These are phyloP conservation scores for Zaprionus inermis DNA, from an alignment of 1,140 invertebrate species.

Conservation along the genomic window DNA sequence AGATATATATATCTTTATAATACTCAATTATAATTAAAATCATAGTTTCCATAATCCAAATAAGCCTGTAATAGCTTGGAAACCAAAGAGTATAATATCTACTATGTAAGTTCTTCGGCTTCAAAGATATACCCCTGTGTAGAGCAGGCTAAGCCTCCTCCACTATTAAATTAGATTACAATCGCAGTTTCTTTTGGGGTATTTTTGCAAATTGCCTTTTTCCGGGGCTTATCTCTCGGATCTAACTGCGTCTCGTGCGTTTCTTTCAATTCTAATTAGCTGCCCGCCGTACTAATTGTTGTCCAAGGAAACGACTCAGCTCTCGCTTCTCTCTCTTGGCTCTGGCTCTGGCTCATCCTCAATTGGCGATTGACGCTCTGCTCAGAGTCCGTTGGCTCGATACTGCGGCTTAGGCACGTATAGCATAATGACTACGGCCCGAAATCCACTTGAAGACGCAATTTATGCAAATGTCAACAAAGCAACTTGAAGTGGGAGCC, in stretches of 20 bases:
- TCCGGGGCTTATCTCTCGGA: constrained; percentile 29
- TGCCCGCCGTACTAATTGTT: constrained; percentile 30
- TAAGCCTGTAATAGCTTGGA: background rate
- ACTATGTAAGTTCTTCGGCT: background rate
- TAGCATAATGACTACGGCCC: constrained; percentile 21
- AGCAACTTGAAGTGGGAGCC: constrained; percentile 6
- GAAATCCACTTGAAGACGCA: constrained; percentile 55
- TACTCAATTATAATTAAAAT: background rate
- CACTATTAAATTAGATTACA: background rate
- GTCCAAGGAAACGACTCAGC: constrained; percentile 8
- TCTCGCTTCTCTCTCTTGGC: too few relatives aligned
- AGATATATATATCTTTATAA: background rate
- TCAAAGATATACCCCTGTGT: background rate
- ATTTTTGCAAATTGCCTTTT: constrained; percentile 34
- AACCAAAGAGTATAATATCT: background rate
- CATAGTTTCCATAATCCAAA: background rate
- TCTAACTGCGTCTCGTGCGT: constrained; percentile 22
- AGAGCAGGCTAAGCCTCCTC: background rate
- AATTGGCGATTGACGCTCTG: constrained; percentile 27
- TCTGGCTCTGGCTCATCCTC: constrained; percentile 10
- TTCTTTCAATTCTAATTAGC: constrained; percentile 41
- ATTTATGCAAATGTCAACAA: constrained; percentile 71
- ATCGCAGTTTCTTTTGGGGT: background rate
- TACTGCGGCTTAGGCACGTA: constrained; percentile 30
- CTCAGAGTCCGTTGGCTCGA: background rate